Conservation (phyloP, 1,140 invertebrate genomes). For the Drosophila sulfurigaster region DNA sequence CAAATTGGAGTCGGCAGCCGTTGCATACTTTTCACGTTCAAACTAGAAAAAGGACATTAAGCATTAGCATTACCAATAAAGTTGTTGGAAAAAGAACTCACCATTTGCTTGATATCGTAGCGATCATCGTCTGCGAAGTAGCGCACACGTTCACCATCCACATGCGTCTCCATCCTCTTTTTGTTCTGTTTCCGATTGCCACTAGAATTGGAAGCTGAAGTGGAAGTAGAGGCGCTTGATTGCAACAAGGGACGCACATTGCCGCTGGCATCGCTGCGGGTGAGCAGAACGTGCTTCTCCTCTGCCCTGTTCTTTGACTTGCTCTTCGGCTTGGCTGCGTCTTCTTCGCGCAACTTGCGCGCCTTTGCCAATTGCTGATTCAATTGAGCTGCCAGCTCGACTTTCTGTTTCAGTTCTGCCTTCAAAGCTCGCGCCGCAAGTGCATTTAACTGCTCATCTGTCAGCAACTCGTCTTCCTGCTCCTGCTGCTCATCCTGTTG, state of each 20-base stretch:
- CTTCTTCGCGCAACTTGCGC: conserved; percentile 78
- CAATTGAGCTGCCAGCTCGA: conserved; percentile 88
- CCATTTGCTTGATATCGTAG: conserved; percentile 94
- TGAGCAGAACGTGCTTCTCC: conserved; percentile 88
- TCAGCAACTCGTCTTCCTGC: conserved; percentile 77
- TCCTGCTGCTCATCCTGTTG: neutral
- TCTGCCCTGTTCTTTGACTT: neutral
- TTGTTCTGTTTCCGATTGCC: conserved; percentile 84
- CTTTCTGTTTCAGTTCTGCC: conserved; percentile 95
- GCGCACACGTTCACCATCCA: conserved; percentile 89
- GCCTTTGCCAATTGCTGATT: conserved; percentile 91
- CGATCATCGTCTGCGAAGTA: conserved; percentile 97
- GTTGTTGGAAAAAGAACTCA: conserved; percentile 63
- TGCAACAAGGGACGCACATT: conserved; percentile 86
- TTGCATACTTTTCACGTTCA: conserved; percentile 94
- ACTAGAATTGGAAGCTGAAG: too few relatives aligned
- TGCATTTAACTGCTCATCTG: conserved; percentile 94
- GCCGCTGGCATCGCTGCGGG: conserved; percentile 89
- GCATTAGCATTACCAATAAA: conserved; percentile 2
- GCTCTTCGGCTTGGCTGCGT: conserved; percentile 1
- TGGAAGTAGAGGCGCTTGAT: neutral
- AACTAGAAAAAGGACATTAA: conserved; percentile 87
- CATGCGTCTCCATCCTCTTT: conserved; percentile 91
- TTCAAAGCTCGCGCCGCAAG: conserved; percentile 95
- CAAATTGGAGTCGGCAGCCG: conserved; percentile 92